Conservation (phyloP, 1,140 invertebrate genomes). For the Meloidogyne exigua region DNA sequence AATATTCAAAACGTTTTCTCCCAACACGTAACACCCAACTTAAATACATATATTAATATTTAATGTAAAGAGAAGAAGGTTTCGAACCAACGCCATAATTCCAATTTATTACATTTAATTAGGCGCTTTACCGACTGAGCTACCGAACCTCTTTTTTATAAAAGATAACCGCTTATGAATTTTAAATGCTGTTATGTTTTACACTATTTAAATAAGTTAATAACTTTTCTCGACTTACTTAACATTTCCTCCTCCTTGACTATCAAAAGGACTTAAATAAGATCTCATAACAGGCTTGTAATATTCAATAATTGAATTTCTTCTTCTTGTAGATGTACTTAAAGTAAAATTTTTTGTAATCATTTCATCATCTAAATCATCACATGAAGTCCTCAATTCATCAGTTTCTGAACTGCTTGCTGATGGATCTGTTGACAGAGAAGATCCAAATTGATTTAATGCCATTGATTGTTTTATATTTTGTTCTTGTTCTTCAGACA, state of each 20-base stretch:
- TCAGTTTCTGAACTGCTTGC: constrained; percentile 18
- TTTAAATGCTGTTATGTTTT: too few species aligned
- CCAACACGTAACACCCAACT: constrained; percentile 28
- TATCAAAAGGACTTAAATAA: constrained; percentile 14
- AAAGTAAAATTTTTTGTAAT: not conserved
- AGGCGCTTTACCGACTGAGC: too few species aligned
- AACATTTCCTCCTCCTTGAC: constrained; percentile 4
- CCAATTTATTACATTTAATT: too few species aligned
- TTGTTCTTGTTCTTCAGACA: not conserved
- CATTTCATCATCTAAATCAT: not conserved
- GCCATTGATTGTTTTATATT: not conserved
- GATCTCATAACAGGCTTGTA: constrained; percentile 7
- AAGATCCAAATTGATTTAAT: not conserved
- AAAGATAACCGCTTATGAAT: too few species aligned
- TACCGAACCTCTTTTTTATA: too few species aligned
- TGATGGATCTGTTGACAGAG: not conserved
- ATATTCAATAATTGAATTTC: constrained; percentile 25
- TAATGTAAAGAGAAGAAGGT: too few species aligned
- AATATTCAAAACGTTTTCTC: constrained; percentile 25
- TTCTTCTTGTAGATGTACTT: constrained; percentile 8
- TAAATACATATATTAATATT: too few species aligned
- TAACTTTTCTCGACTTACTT: not conserved
- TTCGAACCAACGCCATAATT: too few species aligned
- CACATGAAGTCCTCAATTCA: constrained; percentile 10
- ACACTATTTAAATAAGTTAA: not conserved